Evolutionary conservation across 92 coral and sea anemone species (phyloP).

Genomic region (Parazoanthus darwini): DNA sequence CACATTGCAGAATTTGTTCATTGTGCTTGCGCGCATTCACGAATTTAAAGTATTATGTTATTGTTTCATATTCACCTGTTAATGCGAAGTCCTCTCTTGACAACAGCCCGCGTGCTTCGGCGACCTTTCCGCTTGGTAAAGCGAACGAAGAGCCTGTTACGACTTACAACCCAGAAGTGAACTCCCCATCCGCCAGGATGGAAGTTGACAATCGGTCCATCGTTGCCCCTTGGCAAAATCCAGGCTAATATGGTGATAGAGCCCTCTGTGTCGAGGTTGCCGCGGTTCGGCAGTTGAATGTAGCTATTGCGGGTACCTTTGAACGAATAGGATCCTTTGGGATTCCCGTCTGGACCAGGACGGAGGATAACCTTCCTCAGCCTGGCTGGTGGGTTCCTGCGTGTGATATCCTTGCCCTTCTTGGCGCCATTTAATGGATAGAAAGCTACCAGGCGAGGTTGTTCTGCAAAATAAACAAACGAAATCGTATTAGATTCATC

Average conservation of each 20-base stretch:
- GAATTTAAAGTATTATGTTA: background rate
- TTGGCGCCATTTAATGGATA: slow-evolving; percentile 72
- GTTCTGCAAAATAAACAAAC: slow-evolving; percentile 28
- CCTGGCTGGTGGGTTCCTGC: slow-evolving; percentile 43
- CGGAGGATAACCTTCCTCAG: slow-evolving; percentile 17
- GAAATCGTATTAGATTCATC: background rate
- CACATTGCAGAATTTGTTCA: too few species aligned
- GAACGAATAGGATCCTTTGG: slow-evolving; percentile 14
- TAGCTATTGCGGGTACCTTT: slow-evolving; percentile 51
- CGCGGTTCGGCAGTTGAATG: slow-evolving; percentile 71
- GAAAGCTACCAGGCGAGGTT: slow-evolving; percentile 79
- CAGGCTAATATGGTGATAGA: slow-evolving; percentile 36
- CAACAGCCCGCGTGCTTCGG: background rate
- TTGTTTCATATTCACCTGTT: slow-evolving; percentile 14
- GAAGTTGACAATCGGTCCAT: slow-evolving; percentile 41
- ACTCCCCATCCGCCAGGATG: slow-evolving; percentile 29
- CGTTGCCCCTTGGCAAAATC: slow-evolving; percentile 30
- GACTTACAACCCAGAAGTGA: slow-evolving; percentile 16
- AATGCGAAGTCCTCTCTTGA: background rate
- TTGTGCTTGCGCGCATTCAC: too few species aligned
- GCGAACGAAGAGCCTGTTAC: slow-evolving; percentile 4
- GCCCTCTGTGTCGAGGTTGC: slow-evolving; percentile 65
- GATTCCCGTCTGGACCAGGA: slow-evolving; percentile 25
- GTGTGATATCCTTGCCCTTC: slow-evolving; percentile 73
- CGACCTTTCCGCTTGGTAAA: slow-evolving; percentile 13